phyloP scores from a whole-genome alignment of 2,113 vertebrate genomes.

The Gila orcuttii region DNA sequence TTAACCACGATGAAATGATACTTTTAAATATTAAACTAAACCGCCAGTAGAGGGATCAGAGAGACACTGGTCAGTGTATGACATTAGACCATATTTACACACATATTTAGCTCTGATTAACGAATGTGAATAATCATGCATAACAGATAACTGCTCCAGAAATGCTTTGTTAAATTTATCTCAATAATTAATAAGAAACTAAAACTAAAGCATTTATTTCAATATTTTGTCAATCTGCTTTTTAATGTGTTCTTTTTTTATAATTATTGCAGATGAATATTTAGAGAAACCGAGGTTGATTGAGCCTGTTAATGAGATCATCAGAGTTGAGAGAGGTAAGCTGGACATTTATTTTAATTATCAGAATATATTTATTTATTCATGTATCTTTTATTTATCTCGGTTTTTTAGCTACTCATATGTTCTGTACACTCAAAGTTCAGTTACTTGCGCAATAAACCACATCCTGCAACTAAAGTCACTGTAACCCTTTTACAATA shows the following conservation, averaged over 20 bases:
- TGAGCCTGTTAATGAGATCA: conserved; percentile 75
- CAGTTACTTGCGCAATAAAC: neutral
- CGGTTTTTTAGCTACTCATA: neutral
- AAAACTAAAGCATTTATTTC: no score
- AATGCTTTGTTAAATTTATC: no score
- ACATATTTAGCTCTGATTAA: no score
- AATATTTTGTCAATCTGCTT: neutral
- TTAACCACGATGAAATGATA: no score
- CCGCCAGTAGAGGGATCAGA: no score
- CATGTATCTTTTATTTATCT: neutral
- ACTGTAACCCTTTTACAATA: no score
- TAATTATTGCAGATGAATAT: conserved; percentile 55
- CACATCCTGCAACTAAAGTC: neutral
- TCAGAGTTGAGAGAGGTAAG: conserved; percentile 82
- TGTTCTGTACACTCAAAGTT: neutral
- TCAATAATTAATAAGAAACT: no score
- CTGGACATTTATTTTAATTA: neutral
- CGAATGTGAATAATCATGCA: no score
- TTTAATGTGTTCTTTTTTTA: neutral
- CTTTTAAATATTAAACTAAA: no score
- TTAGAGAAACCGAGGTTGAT: conserved; percentile 70
- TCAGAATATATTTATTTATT: neutral
- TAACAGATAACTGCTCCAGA: no score
- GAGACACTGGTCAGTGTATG: no score
- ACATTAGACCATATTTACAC: no score